phyloP scores from a whole-genome alignment of 2,888 invertebrate species.

The Diogma glabrata region DNA sequence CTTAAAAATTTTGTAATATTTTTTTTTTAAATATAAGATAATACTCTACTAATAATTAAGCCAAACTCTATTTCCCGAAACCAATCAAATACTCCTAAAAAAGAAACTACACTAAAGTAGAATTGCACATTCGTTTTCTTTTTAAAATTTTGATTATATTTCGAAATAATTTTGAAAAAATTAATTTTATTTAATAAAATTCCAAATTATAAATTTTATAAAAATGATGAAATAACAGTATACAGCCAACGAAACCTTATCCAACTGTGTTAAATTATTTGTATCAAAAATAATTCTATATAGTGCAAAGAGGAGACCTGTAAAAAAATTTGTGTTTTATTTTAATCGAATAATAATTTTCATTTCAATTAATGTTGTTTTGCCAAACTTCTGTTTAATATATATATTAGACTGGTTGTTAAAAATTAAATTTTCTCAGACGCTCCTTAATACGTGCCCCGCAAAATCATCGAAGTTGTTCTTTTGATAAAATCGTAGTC shows the following conservation, averaged over 20 bases:
- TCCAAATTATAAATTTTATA: conserved; percentile 7
- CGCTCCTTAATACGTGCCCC: too few relatives aligned
- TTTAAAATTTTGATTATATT: conserved; percentile 2
- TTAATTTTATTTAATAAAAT: conserved; percentile 3
- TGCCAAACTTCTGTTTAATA: too few relatives aligned
- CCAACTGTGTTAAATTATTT: conserved; percentile 8
- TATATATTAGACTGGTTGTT: too few relatives aligned
- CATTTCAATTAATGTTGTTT: too few relatives aligned
- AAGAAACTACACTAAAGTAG: too few relatives aligned
- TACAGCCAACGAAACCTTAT: not conserved
- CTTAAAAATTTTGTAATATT: conserved; percentile 8
- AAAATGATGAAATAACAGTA: not conserved
- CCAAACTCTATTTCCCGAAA: conserved; percentile 8
- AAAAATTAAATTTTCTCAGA: too few relatives aligned
- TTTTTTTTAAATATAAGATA: too few relatives aligned
- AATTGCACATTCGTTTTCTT: too few relatives aligned
- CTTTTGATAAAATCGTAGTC: too few relatives aligned
- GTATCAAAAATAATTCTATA: not conserved
- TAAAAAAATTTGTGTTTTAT: conserved; percentile 41
- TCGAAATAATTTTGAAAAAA: not conserved
- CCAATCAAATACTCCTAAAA: conserved; percentile 9
- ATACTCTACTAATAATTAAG: conserved; percentile 7
- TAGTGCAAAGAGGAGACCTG: conserved; percentile 81
- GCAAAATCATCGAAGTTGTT: too few relatives aligned
- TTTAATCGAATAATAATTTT: too few relatives aligned